Evolutionary conservation across 1,140 invertebrate species (phyloP).

Genomic region (Battus philenor): DNA sequence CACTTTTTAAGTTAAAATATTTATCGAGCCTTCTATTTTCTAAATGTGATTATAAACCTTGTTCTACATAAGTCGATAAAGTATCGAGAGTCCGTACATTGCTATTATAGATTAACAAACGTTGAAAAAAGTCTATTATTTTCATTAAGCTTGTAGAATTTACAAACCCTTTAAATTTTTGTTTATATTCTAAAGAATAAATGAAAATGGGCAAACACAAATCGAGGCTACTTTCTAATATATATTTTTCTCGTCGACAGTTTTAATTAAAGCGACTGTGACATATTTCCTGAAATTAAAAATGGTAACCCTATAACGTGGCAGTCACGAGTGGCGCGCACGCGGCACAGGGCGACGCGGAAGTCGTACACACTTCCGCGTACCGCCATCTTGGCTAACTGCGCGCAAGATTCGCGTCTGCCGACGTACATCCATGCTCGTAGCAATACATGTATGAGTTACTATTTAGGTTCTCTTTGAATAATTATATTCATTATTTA

Average conservation of each 20-base stretch:
- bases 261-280: not conserved
- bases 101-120: no score
- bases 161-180: no score
- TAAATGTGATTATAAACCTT: no score
- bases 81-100: no score
- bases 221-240: not conserved
- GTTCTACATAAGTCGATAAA: no score
- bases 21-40: no score
- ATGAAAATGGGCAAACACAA: not conserved
- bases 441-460: conserved; percentile 24
- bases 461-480: conserved; percentile 20
- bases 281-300: not conserved
- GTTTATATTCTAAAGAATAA: no score
- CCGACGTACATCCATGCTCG: conserved; percentile 16
- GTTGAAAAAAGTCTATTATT: no score
- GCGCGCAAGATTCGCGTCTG: conserved; percentile 54
- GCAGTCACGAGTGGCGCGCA: conserved; percentile 54
- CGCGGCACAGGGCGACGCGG: conserved; percentile 61
- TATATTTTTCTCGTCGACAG: not conserved
- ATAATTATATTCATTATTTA: no score
- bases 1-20: no score
- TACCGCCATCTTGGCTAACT: conserved; percentile 67
- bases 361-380: conserved; percentile 67
- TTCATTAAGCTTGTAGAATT: no score
- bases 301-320: conserved; percentile 25